Evolutionary conservation across 2,888 invertebrate genomes (phyloP).

Genomic region (Drosophila aldrichi): DNA sequence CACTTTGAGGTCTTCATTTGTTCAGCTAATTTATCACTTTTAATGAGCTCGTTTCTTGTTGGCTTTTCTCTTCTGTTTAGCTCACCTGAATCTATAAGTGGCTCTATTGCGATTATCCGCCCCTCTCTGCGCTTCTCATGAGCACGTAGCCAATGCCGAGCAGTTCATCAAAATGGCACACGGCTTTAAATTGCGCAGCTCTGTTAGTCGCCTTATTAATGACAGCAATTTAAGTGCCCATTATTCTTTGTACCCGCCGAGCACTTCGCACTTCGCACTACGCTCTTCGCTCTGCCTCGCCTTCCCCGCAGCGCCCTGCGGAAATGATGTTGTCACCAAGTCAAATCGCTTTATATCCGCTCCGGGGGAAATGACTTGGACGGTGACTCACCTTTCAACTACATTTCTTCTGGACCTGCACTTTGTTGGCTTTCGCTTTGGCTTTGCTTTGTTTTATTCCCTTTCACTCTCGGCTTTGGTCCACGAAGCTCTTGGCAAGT

Average conservation of each 20-base stretch:
- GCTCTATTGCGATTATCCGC: slow-evolving; percentile 12
- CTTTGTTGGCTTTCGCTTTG: slow-evolving; percentile 4
- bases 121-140: slow-evolving; percentile 5
- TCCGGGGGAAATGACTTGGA: slow-evolving; percentile 46
- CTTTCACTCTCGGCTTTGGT: slow-evolving; percentile 11
- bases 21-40: slow-evolving; percentile 40
- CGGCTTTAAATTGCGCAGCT: slow-evolving; percentile 29
- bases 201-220: slow-evolving; percentile 50
- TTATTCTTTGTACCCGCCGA: slow-evolving; percentile 31
- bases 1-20: slow-evolving; percentile 13
- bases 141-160: slow-evolving; percentile 23
- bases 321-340: slow-evolving; percentile 73
- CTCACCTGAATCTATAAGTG: slow-evolving; percentile 5
- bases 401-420: slow-evolving; percentile 22
- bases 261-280: slow-evolving; percentile 23
- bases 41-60: slow-evolving; percentile 29
- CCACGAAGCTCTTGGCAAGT: slow-evolving; percentile 25
- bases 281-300: slow-evolving; percentile 22
- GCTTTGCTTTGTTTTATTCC: slow-evolving; percentile 14
- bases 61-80: neutral
- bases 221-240: slow-evolving; percentile 46
- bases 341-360: slow-evolving; percentile 68
- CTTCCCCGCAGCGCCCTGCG: slow-evolving; percentile 26
- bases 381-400: slow-evolving; percentile 32
- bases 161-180: slow-evolving; percentile 32